Percentiles rank a stretch among this genome's conserved stretches.
These are phyloP conservation scores for Aphidoletes aphidimyza DNA, from an alignment of 2,888 invertebrate genomes.

Conservation along the genomic window DNA sequence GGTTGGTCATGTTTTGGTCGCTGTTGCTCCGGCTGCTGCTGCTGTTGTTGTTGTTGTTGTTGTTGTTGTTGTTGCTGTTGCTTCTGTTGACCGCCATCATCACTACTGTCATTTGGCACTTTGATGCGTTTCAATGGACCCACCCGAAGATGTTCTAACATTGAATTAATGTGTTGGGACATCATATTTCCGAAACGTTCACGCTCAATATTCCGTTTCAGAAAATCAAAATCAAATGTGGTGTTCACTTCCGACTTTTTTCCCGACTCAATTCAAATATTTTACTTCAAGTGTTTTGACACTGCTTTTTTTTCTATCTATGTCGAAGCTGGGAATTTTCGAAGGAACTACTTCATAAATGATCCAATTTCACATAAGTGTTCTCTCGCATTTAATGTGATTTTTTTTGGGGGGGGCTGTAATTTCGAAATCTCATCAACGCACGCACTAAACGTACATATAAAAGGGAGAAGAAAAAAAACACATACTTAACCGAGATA, in stretches of 20 bases:
- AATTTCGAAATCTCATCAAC: constrained; percentile 6
- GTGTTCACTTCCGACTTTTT: background rate
- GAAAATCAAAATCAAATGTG: background rate
- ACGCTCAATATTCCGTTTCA: background rate
- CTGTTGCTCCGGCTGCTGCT: background rate
- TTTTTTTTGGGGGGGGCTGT: background rate
- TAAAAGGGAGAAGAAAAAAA: too few relatives aligned
- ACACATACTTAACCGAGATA: too few relatives aligned
- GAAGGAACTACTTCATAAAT: background rate
- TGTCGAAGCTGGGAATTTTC: background rate
- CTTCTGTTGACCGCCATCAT: constrained; percentile 56
- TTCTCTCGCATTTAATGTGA: background rate
- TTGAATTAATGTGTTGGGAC: constrained; percentile 65
- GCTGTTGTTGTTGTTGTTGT: background rate
- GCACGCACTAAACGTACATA: background rate
- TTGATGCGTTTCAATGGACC: constrained; percentile 59
- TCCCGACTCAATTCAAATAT: background rate
- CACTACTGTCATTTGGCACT: constrained; percentile 57
- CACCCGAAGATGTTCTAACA: constrained; percentile 65
- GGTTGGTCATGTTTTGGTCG: constrained; percentile 2
- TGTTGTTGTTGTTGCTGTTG: background rate
- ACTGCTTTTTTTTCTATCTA: background rate
- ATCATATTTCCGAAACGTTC: constrained; percentile 60
- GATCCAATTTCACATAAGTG: constrained; percentile 42
- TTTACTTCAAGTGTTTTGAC: background rate